Conservation (phyloP, 2,797 vertebrate species). For the Melanotaenia nigrans region DNA sequence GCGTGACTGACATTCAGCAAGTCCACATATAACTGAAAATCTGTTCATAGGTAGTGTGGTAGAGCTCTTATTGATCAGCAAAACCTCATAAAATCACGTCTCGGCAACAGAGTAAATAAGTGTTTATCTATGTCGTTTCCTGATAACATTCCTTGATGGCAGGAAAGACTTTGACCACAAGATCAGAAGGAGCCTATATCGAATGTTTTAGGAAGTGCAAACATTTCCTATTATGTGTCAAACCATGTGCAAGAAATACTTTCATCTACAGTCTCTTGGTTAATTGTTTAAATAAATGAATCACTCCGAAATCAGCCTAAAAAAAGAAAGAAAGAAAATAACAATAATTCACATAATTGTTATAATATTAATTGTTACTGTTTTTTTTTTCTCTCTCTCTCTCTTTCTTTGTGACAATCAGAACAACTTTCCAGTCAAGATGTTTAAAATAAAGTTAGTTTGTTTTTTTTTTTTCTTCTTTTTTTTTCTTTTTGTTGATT, state of each 20-base stretch:
- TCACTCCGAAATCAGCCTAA: too few species aligned
- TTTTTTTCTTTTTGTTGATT: too few species aligned
- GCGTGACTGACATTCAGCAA: conserved; percentile 75
- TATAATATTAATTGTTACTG: too few species aligned
- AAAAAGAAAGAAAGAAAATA: too few species aligned
- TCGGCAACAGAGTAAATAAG: conserved; percentile 63
- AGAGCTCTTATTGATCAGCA: conserved; percentile 71
- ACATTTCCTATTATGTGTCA: conserved; percentile 3
- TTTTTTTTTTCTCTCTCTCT: too few species aligned
- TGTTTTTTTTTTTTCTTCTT: too few species aligned
- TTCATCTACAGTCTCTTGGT: too few species aligned
- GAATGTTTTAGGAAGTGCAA: conserved; percentile 20
- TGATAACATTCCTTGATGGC: conserved; percentile 28
- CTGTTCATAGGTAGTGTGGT: conserved; percentile 47
- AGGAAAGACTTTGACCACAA: conserved; percentile 25
- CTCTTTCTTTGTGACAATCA: too few species aligned
- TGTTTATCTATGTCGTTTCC: conserved; percentile 71
- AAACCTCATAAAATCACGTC: conserved; percentile 66
- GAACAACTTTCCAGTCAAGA: too few species aligned
- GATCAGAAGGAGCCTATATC: conserved; percentile 20
- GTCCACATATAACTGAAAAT: conserved; percentile 68
- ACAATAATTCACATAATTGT: too few species aligned
- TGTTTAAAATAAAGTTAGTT: too few species aligned
- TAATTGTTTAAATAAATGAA: too few species aligned
- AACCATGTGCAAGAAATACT: not conserved